Evolutionary conservation across 1,140 invertebrate species (phyloP).

Genomic region (Leptestheria dahalacensis): DNA sequence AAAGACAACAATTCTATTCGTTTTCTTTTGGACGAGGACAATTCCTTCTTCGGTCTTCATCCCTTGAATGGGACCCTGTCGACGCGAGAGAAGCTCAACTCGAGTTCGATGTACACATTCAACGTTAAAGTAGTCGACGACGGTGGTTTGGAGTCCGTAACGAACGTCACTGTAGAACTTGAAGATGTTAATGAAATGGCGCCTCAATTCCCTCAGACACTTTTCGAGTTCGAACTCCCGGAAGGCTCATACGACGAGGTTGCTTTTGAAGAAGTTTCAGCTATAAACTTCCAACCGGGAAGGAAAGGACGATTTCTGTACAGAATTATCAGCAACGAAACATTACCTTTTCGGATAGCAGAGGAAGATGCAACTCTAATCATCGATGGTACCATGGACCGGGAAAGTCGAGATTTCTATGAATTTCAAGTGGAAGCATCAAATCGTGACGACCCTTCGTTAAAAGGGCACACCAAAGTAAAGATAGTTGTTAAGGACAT

Average conservation of each 20-base stretch:
- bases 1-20: not conserved
- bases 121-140: conserved; percentile 1
- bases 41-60: not conserved
- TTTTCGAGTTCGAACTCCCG: conserved; percentile 5
- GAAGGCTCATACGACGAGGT: conserved; percentile 9
- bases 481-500: conserved; percentile 52
- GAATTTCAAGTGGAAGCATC: conserved; percentile 59
- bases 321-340: conserved; percentile 44
- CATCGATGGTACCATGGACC: conserved; percentile 46
- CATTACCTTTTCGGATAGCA: conserved; percentile 48
- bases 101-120: not conserved
- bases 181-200: not conserved
- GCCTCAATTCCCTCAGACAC: not conserved
- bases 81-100: not conserved
- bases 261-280: conserved; percentile 42
- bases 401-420: conserved; percentile 35
- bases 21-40: not conserved
- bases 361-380: conserved; percentile 50
- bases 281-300: conserved; percentile 65
- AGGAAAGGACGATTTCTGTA: conserved; percentile 77
- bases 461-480: conserved; percentile 35
- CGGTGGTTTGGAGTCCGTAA: not conserved
- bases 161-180: not conserved
- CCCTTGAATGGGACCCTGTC: not conserved
- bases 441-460: conserved; percentile 56